Evolutionary conservation across 2,797 vertebrate genomes (phyloP), one percentile per base, ranked within the genome.

Genomic region (Antrozous pallidus): DNA sequence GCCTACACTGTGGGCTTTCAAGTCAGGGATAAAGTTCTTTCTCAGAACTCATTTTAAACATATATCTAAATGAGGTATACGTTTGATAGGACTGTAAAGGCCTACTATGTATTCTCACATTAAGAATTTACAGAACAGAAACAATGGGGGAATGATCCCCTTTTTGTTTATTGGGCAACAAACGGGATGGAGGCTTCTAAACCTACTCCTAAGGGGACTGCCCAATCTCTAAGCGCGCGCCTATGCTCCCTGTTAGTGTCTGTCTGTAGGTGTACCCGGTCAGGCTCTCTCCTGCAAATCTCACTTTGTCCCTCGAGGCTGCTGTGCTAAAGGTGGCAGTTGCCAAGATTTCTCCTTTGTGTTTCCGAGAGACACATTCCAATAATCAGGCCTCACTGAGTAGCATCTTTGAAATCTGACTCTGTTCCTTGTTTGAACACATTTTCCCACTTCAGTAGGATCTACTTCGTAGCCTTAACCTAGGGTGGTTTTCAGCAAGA

Each of bases 331-430:
- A 13, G 31, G 3, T 85, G 40, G 18, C 24, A 65, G 42, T 28
- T n/a, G 45, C 33, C 8, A n/a, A 86, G 51, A 73, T 79, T 81
- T 71, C 16, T 45, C 49, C 51, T 91, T 71, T 78, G 88, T 86
- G 33, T 84, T 80, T 74, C 20, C 3, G 26, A 88, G 63, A 82
- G 36, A 74, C 14, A 77, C n/a, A 31, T 70, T 83, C 89, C 63
- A 79, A 33, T 24, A 70, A 87, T 45, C 31, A 31, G 14, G 65
- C 26, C 58, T 38, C 67, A 86, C 24, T 54, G 63, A 87, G 38
- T n/a, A 51, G 87, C 42, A 51, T 77, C 80, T 87, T 89, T 87
- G 82, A 84, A 90, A 78, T 74, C 42, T 75, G 78, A 78, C 20
- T 85, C 24, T 24, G 28, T 84, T 73, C 38, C 61, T 90, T 85